phyloP scores from a whole-genome alignment of 2,888 invertebrate species.

The Osedax fenrisi region DNA sequence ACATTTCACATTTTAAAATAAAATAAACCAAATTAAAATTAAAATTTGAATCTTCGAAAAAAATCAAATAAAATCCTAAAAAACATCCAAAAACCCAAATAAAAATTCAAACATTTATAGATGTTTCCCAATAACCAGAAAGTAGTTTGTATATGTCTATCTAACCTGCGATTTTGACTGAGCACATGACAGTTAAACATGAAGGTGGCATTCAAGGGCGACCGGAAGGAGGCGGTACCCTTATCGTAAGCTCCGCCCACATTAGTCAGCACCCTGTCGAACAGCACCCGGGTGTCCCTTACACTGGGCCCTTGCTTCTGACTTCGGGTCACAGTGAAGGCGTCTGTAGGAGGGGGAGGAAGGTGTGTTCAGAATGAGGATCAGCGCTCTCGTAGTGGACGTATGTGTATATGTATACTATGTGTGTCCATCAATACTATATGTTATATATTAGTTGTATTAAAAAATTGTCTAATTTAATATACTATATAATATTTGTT shows the following conservation, averaged over 20 bases:
- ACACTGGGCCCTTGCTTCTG: conserved; percentile 45
- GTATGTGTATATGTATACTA: not conserved
- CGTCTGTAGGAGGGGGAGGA: conserved; percentile 25
- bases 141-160: not conserved
- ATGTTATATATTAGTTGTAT: no score
- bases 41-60: no score
- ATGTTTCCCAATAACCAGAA: no score
- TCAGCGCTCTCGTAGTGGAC: not conserved
- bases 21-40: no score
- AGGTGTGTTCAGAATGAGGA: not conserved
- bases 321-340: conserved; percentile 45
- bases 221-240: conserved; percentile 46
- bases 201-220: conserved; percentile 46
- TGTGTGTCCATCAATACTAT: no score
- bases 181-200: conserved; percentile 46
- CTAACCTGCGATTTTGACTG: conserved; percentile 38
- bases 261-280: conserved; percentile 45
- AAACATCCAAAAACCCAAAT: no score
- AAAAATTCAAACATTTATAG: no score
- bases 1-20: no score
- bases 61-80: no score
- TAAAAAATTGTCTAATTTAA: no score
- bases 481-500: no score
- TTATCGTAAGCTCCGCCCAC: conserved; percentile 44
- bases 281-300: conserved; percentile 45